phyloP scores from a whole-genome alignment of 2,113 vertebrate genomes.

The Crotalus horridus region DNA sequence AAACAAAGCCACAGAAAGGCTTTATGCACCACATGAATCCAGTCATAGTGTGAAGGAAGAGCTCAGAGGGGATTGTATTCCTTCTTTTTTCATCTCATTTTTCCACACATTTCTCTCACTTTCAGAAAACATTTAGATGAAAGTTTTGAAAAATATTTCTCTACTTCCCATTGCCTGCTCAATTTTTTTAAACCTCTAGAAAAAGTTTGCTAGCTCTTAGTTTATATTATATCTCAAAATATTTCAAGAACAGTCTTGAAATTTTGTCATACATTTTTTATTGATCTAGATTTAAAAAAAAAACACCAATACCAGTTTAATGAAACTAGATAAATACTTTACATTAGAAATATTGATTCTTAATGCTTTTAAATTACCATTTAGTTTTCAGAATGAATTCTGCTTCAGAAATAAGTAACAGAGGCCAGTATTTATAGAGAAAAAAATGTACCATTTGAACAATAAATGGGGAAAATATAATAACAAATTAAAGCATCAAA shows the following conservation, averaged over 20 bases:
- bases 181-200: not conserved
- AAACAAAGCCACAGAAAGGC: not conserved
- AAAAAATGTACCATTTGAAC: slow-evolving; percentile 26
- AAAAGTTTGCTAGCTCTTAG: not conserved
- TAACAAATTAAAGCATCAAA: not conserved
- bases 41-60: not conserved
- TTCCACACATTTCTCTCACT: not conserved
- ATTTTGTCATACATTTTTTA: slow-evolving; percentile 26
- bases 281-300: slow-evolving; percentile 21
- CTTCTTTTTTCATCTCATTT: not conserved
- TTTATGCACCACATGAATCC: not conserved
- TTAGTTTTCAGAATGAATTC: slow-evolving; percentile 19
- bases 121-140: not conserved
- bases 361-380: slow-evolving; percentile 34
- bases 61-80: not conserved
- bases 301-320: slow-evolving; percentile 11
- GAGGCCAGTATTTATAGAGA: not conserved
- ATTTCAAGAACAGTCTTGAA: slow-evolving; percentile 26
- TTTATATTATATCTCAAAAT: slow-evolving; percentile 25
- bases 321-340: slow-evolving; percentile 17
- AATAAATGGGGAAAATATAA: not conserved
- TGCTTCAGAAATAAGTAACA: slow-evolving; percentile 10
- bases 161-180: not conserved
- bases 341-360: slow-evolving; percentile 14
- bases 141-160: not conserved